A percentile compares a stretch with the other conserved stretches of the same genome.
These are phyloP conservation scores for Calliopum simillimum DNA, from an alignment of 2,888 invertebrate genomes.

Conservation along the genomic window DNA sequence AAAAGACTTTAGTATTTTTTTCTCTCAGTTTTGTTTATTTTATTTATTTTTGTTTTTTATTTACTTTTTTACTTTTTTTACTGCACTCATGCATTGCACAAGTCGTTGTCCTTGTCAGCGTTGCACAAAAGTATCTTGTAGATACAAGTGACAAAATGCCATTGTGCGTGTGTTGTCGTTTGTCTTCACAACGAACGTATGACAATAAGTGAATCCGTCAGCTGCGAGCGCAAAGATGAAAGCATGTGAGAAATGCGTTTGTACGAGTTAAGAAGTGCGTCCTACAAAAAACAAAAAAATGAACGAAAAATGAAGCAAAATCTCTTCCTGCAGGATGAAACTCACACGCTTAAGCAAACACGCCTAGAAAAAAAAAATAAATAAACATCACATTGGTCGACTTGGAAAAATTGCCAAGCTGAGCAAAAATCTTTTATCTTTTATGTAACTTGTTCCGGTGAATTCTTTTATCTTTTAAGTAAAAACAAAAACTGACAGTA, in stretches of 20 bases:
- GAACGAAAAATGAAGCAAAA: neutral
- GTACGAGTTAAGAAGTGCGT: neutral
- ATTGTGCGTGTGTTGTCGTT: slow-evolving; percentile 41
- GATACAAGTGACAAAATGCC: slow-evolving; percentile 55
- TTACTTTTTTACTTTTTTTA: neutral
- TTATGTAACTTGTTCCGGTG: no score
- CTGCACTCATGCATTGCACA: no score
- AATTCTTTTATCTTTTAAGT: neutral
- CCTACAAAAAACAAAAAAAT: neutral
- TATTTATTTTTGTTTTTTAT: neutral
- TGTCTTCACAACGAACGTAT: neutral
- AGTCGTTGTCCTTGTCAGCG: no score
- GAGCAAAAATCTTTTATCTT: no score
- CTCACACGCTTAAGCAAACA: no score
- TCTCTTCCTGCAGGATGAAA: no score
- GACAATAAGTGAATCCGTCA: slow-evolving; percentile 14
- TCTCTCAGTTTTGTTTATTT: neutral
- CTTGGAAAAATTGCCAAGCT: no score
- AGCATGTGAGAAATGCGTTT: slow-evolving; percentile 2
- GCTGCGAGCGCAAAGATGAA: neutral
- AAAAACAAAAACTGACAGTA: neutral
- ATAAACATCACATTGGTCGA: no score
- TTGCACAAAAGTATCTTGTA: slow-evolving; percentile 46
- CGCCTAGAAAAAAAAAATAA: no score
- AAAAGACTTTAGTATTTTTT: slow-evolving; percentile 25